Evolutionary conservation across 2,113 vertebrate genomes (phyloP), one percentile per base, ranked within the genome.

Genomic region (Glaucomys volans): DNA sequence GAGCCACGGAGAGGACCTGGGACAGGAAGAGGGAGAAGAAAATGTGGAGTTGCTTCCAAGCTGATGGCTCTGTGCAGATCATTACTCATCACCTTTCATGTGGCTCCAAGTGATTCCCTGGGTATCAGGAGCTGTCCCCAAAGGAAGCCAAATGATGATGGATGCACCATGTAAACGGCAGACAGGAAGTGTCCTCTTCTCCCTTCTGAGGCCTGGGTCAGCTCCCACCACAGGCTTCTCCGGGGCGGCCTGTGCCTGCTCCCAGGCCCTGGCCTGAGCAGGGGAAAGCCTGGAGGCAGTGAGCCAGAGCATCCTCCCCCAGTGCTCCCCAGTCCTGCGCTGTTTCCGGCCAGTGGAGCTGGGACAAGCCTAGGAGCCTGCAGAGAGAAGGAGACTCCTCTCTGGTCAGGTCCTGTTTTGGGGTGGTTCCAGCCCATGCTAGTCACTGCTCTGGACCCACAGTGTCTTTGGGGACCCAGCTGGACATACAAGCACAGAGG

Each of bases 61-160:
- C 59, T 2, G 0, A 8, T 4, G 32, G 64, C 44, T 35, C 66
- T 26, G 10, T 18, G 77, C 37, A 35, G 2, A n/a, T 5, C 44
- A 26, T 1, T 5, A 10, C 50, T 17, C 1, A 6, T 40, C 47
- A 7, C 67, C 2, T 22, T 47, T 4, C 24, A 0, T 0, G 0
- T 0, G 28, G 26, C 17, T 74, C 54, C 24, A 2, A 0, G 0
- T 1, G 37, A 28, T 40, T 18, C 35, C 24, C 44, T 17, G 22
- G 22, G 64, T 37, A 22, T 50, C 59, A 2, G 75, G 71, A 67
- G 3, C 8, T 10, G 79, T 62, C 30, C 5, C 44, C 26, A 30
- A 47, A 42, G 72, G 72, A 57, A 64, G 72, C 24, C 67, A 18
- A 81, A 32, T 7, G 4, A 32, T 4, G 4, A 72, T 0, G 8